Evolutionary conservation across 2,797 vertebrate species (phyloP), one percentile per base, ranked within the genome.

Genomic region (Periophthalmus magnuspinnatus): DNA sequence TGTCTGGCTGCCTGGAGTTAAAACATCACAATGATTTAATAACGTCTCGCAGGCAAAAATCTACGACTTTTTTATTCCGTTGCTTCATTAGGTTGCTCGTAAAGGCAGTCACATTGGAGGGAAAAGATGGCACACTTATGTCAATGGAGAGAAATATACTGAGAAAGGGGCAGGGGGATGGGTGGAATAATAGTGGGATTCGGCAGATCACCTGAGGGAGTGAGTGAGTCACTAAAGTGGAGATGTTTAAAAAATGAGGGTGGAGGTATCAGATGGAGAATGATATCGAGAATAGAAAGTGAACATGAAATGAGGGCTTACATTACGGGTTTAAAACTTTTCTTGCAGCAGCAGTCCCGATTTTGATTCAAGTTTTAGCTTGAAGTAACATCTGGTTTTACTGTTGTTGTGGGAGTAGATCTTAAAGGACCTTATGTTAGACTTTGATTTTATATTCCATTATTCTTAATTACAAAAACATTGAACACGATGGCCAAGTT

Each of bases 11-110:
- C 75, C 80, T 66, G 80, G 76, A 80, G 83, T 81, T 68, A 74
- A 92, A 84, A 88, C 81, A 87, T 90, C 83, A 84, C 63, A 62
- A 81, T 88, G 85, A 89, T 91, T 87, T 78, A 85, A 81, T 75
- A 70, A 80, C 57, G 77, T 80, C 83, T 88, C 81, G 47, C 76
- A 67, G 80, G 84, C 69, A 85, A 77, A 81, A 67, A 89, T 86
- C 77, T 88, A 38, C 52, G 66, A 71, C 82, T 82, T 77, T 83
- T 65, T 41, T 36, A 17, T 76, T 83, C 75, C 72, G 71, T 74
- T 38, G 72, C 86, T 87, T 88, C 84, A 90, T 92, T 91, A 88
- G 74, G 80, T 76, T 72, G 76, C 76, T 82, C 76, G 91, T 85
- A 85, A 89, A 87, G 71, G 72, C 78, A 79, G 81, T 64, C 70